Percentiles rank a stretch among this genome's conserved stretches.
phyloP scores from a whole-genome alignment of 2,113 vertebrate genomes.

The Diphyllodes magnificus region DNA sequence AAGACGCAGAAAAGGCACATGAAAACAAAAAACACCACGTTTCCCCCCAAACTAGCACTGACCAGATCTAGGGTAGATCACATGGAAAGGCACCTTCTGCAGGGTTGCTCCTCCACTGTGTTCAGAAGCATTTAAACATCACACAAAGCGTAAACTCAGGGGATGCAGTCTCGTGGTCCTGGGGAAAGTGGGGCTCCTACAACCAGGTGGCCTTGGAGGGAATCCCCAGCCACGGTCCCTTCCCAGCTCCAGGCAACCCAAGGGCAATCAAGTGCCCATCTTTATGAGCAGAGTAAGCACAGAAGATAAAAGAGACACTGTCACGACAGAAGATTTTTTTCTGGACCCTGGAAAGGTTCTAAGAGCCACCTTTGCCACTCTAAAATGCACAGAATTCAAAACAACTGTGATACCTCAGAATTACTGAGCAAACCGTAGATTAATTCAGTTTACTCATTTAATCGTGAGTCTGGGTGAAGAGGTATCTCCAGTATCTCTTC shows the following conservation, averaged over 20 bases:
- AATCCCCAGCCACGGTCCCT: neutral
- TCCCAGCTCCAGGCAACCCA: neutral
- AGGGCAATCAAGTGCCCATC: neutral
- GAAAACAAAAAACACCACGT: neutral
- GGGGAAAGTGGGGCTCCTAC: neutral
- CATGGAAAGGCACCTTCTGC: neutral
- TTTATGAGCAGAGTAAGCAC: neutral
- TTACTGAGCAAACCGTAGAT: neutral
- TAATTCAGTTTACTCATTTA: neutral
- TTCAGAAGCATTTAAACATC: neutral
- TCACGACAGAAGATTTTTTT: neutral
- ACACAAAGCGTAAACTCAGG: neutral
- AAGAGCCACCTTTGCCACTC: neutral
- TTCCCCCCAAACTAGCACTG: neutral
- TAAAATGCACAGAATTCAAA: neutral
- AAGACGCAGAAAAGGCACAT: neutral
- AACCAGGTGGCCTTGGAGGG: neutral
- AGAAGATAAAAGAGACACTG: neutral
- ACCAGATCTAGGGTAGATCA: neutral
- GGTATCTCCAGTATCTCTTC: neutral
- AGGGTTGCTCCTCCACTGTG: neutral
- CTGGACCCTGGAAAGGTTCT: neutral
- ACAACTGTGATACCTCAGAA: rapidly evolving
- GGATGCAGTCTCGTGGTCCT: neutral
- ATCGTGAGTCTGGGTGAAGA: neutral